These are phyloP conservation scores for Bellardia pandia DNA, from an alignment of 2,888 invertebrate species.

Conservation along the genomic window DNA sequence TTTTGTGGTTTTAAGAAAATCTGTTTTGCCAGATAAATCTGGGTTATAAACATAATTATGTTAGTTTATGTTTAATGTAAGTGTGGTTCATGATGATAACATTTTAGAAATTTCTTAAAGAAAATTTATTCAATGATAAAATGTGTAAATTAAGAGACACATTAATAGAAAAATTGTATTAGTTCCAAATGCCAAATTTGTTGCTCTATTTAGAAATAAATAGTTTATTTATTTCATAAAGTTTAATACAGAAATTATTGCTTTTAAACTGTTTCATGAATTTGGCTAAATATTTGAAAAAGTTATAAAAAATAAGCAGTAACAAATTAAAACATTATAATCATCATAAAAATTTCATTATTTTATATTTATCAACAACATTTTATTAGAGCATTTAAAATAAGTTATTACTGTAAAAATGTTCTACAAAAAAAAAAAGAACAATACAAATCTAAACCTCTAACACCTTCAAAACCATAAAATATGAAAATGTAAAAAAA, in stretches of 20 bases:
- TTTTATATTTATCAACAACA: background rate
- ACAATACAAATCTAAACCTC: slow-evolving; percentile 6
- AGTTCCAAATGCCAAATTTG: no score
- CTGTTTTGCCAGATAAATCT: slow-evolving; percentile 7
- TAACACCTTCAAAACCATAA: background rate
- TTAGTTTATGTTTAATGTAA: slow-evolving; percentile 4
- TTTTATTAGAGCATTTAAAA: slow-evolving; percentile 41
- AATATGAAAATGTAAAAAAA: slow-evolving; percentile 24
- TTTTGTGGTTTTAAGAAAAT: slow-evolving; percentile 41
- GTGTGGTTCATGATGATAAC: background rate
- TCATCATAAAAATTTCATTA: background rate
- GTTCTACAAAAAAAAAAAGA: background rate
- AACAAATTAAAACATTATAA: background rate
- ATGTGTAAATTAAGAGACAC: no score
- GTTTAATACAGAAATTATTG: no score
- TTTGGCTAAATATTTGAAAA: background rate
- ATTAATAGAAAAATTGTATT: no score
- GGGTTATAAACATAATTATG: slow-evolving; percentile 28
- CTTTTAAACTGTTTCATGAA: background rate
- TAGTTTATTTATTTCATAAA: no score
- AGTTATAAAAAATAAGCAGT: background rate
- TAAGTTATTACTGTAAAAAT: slow-evolving; percentile 27
- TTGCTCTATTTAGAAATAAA: no score
- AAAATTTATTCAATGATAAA: no score
- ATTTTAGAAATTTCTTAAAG: background rate